Percentiles rank a stretch among this genome's conserved stretches.
Conservation (phyloP, 2,797 vertebrate genomes). For the Peromyscus attwateri region DNA sequence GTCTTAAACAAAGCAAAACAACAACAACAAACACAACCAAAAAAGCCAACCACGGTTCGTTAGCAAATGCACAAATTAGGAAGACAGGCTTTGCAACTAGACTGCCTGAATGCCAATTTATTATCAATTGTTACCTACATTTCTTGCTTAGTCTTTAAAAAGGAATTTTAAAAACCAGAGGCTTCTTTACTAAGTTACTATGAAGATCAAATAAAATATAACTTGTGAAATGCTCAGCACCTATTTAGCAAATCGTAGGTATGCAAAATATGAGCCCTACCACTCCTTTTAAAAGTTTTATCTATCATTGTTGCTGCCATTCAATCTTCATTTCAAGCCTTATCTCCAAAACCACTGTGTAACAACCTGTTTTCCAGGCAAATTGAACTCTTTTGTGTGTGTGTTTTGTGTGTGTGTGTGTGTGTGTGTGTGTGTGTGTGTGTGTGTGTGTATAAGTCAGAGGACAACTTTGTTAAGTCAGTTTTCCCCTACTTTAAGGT, state of each 20-base stretch:
- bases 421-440: not conserved
- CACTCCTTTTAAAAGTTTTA: not conserved
- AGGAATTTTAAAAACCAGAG: not conserved
- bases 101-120: slow-evolving; percentile 21
- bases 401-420: no score
- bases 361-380: slow-evolving; percentile 40
- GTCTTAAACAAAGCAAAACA: not conserved
- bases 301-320: slow-evolving; percentile 15
- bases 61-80: slow-evolving; percentile 6
- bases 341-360: not conserved
- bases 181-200: slow-evolving; percentile 29
- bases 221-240: not conserved
- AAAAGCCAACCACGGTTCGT: not conserved
- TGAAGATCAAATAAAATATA: slow-evolving; percentile 59
- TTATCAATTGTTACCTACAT: slow-evolving; percentile 56
- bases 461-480: not conserved
- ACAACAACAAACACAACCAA: not conserved
- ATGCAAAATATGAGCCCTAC: slow-evolving; percentile 42
- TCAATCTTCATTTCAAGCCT: slow-evolving; percentile 34
- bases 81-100: slow-evolving; percentile 47
- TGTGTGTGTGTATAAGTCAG: not conserved
- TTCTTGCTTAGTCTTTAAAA: slow-evolving; percentile 16
- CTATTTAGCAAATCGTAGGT: slow-evolving; percentile 46
- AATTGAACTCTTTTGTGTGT: not conserved
- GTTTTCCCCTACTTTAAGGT: not conserved